Evolutionary conservation across 2,797 vertebrate species (phyloP).

Genomic region (Takifugu ocellatus): DNA sequence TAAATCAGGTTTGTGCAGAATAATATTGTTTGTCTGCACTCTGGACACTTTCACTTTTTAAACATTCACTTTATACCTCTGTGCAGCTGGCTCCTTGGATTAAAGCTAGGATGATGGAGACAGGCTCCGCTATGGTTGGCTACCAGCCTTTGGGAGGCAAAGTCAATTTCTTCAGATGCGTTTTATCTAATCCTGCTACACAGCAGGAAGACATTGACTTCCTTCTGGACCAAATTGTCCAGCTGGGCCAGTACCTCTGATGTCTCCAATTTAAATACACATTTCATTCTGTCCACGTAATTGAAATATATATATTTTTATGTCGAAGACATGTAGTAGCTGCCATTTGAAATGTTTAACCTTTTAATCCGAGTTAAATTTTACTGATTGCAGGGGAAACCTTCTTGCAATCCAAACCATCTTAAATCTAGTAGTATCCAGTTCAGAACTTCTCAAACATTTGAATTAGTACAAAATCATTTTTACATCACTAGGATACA

Average conservation of each 20-base stretch:
- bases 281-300: background rate
- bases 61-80: background rate
- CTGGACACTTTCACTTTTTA: background rate
- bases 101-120: slow-evolving; percentile 74
- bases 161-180: slow-evolving; percentile 71
- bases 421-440: too few relatives aligned
- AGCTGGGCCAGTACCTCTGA: slow-evolving; percentile 64
- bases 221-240: slow-evolving; percentile 69
- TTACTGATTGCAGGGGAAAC: too few relatives aligned
- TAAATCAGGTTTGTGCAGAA: slow-evolving; percentile 63
- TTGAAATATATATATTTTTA: too few relatives aligned
- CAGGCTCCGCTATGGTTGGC: slow-evolving; percentile 63
- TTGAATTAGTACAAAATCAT: too few relatives aligned
- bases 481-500: too few relatives aligned
- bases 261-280: background rate
- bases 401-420: too few relatives aligned
- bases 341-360: too few relatives aligned
- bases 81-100: slow-evolving; percentile 71
- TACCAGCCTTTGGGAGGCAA: slow-evolving; percentile 68
- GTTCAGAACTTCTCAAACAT: too few relatives aligned
- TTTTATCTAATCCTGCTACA: slow-evolving; percentile 75
- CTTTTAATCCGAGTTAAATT: too few relatives aligned
- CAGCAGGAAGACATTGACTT: slow-evolving; percentile 70
- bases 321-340: too few relatives aligned
- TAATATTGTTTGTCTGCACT: background rate